These are phyloP conservation scores for Pogonocherus hispidulus DNA, from an alignment of 2,888 invertebrate species.

Conservation along the genomic window DNA sequence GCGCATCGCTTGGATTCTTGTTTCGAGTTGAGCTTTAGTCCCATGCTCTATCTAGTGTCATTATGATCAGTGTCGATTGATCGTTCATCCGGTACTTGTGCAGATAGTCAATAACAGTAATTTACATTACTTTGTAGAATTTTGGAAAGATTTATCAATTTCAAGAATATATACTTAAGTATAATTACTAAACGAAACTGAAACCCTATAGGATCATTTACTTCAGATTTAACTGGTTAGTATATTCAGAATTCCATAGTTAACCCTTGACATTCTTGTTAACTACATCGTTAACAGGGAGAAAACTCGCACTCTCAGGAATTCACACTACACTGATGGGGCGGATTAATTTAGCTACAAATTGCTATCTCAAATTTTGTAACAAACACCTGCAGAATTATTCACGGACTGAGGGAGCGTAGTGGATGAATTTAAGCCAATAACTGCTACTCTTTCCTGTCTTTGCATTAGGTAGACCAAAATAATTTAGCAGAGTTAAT, in stretches of 20 bases:
- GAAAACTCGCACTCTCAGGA: background rate
- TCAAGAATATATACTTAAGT: too few species aligned
- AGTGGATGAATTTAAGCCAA: background rate
- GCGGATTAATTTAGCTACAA: constrained; percentile 1
- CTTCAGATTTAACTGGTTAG: background rate
- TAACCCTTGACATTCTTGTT: background rate
- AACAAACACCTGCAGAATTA: background rate
- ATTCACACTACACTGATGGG: background rate
- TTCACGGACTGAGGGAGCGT: background rate
- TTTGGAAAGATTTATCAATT: too few species aligned
- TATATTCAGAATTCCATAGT: background rate
- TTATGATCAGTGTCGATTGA: too few species aligned
- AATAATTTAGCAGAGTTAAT: too few species aligned
- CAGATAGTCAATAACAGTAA: too few species aligned
- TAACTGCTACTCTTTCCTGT: background rate
- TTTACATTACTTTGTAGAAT: too few species aligned
- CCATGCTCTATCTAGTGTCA: too few species aligned
- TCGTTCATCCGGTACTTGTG: too few species aligned
- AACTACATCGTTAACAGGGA: background rate
- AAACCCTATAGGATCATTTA: too few species aligned
- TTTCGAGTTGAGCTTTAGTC: too few species aligned
- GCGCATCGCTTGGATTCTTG: too few species aligned
- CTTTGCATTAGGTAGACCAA: background rate
- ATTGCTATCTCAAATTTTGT: background rate
- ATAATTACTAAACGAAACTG: too few species aligned